phyloP scores from a whole-genome alignment of 2,797 vertebrate genomes.

The Gymnothorax javanicus region DNA sequence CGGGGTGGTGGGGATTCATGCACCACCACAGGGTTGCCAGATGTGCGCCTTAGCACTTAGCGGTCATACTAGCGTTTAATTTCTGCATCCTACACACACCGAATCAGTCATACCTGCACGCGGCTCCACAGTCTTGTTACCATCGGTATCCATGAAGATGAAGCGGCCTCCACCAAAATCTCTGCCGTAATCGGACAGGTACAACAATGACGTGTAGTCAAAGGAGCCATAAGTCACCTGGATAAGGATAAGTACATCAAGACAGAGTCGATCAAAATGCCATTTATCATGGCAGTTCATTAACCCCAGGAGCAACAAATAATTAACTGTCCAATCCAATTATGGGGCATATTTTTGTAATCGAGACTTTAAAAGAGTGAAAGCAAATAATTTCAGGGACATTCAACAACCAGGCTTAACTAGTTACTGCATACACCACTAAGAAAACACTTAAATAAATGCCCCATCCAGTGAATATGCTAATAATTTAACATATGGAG shows the following conservation, averaged over 20 bases:
- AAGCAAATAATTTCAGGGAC: not conserved
- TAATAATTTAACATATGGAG: not conserved
- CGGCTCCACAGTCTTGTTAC: conserved; percentile 89
- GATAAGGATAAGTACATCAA: not conserved
- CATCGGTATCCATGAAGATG: conserved; percentile 85
- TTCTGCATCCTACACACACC: not conserved
- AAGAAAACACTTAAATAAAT: not conserved
- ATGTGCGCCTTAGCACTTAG: not conserved
- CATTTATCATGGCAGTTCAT: not conserved
- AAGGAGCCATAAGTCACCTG: conserved; percentile 95
- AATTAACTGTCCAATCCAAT: not conserved
- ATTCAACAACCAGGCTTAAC: not conserved
- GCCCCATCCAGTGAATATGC: not conserved
- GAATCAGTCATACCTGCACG: conserved; percentile 63
- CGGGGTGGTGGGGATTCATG: no score
- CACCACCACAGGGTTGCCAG: no score
- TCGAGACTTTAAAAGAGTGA: not conserved
- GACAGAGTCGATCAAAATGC: not conserved
- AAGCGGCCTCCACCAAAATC: conserved; percentile 92
- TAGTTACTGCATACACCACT: not conserved
- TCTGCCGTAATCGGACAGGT: conserved; percentile 86
- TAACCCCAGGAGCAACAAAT: not conserved
- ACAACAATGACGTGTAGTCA: conserved; percentile 93
- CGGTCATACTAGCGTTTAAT: not conserved
- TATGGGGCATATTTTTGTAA: not conserved